Evolutionary conservation across 2,797 vertebrate species (phyloP), one percentile per base, ranked within the genome.

Genomic region (Melanogrammus aeglefinus): DNA sequence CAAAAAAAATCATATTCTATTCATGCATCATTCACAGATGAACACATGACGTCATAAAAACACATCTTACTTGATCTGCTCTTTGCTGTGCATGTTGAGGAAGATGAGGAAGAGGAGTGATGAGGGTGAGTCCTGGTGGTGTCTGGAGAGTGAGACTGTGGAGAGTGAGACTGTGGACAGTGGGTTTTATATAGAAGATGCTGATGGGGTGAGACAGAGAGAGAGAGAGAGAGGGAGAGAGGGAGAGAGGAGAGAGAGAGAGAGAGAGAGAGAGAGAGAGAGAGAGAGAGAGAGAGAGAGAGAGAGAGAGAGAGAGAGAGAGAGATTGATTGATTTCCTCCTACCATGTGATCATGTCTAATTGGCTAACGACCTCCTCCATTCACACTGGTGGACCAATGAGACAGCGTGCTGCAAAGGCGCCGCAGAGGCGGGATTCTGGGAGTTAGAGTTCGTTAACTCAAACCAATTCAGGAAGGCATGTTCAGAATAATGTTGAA

Each of bases 11-110:
- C 57, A 63, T 57, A 57, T 12, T 13, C 2, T 63, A 63, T 63
- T 63, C 1, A 63, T n/a, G n/a, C 21, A 63, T 63, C 7, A 51
- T 51, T 51, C 21, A 63, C n/a, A 63, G n/a, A n/a, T 63, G 36
- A 33, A 76, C 27, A 69, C 0, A 76, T 4, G 31, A 36, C 35
- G n/a, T 73, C 76, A 73, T 5, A 78, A 21, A 27, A 18, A 72
- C 66, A 75, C 47, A 39, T 74, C 82, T 90, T 83, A 92, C 91
- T 88, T 90, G 83, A 92, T 92, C 72, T 90, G 84, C 4, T 91
- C 88, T 84, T 87, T 91, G 86, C 86, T 89, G 87, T 91, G 88
- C 92, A 92, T 92, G 82, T 57, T 18, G 44, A 78, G 10, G 39
- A 84, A 80, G 39, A 84, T 81, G 0, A 3, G 41, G 47, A 57